Percentiles rank a stretch among this genome's conserved stretches.
phyloP scores from a whole-genome alignment of 1,140 invertebrate species.

The Cryptotermes secundus region DNA sequence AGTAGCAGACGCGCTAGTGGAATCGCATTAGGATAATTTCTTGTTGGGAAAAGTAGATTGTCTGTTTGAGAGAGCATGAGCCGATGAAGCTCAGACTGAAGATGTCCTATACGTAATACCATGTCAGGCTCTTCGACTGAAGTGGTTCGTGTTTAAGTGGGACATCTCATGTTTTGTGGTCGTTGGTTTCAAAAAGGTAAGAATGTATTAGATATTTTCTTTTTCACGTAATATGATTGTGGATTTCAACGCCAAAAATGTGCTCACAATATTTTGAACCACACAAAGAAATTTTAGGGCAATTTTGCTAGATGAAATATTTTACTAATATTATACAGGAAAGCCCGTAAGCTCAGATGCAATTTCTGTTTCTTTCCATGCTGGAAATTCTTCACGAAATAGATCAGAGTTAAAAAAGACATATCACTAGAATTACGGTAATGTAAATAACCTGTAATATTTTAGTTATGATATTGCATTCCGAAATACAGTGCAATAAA shows the following conservation, averaged over 20 bases:
- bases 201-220: neutral
- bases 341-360: neutral
- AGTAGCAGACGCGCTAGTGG: neutral
- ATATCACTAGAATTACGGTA: too few relatives aligned
- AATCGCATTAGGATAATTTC: neutral
- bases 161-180: neutral
- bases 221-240: neutral
- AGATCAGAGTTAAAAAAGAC: too few relatives aligned
- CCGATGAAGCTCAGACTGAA: neutral
- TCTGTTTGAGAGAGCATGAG: neutral
- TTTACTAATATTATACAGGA: neutral
- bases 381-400: too few relatives aligned
- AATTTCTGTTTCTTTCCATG: too few relatives aligned
- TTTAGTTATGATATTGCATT: too few relatives aligned
- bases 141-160: neutral
- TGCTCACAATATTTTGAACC: neutral
- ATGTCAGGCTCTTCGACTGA: neutral
- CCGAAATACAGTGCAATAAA: too few relatives aligned
- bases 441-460: too few relatives aligned
- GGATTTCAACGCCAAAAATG: neutral
- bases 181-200: constrained; percentile 12
- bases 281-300: neutral
- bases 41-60: neutral
- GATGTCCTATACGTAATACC: neutral
- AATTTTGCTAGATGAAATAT: neutral